A percentile compares a stretch with the other conserved stretches of the same genome.
Evolutionary conservation across 2,888 invertebrate species (phyloP).

Genomic region (Temnothorax unifasciatus): DNA sequence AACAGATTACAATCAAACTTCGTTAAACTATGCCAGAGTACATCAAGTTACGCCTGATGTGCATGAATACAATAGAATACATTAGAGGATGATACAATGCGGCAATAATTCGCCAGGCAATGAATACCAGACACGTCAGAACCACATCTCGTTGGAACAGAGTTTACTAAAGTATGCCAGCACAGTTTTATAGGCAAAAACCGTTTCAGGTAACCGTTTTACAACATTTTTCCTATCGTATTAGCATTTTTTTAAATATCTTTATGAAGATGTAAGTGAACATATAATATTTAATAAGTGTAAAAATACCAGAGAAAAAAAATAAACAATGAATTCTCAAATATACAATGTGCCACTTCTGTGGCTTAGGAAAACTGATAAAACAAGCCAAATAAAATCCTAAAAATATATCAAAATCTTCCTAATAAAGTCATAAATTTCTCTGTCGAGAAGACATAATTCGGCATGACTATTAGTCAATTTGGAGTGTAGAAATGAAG

Average conservation of each 20-base stretch:
- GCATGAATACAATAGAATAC: constrained; percentile 14
- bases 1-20: constrained; percentile 21
- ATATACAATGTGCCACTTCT: neutral
- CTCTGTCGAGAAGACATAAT: too few species aligned
- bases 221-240: neutral
- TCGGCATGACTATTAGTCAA: neutral
- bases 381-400: neutral
- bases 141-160: neutral
- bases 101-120: constrained; percentile 10
- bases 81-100: constrained; percentile 29
- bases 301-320: neutral
- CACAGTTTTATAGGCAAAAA: constrained; percentile 11
- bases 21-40: neutral
- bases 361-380: neutral
- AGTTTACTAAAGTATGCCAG: neutral
- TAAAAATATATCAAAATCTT: neutral
- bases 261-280: neutral
- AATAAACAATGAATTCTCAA: neutral
- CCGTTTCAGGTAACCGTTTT: neutral
- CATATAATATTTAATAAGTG: neutral
- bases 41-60: neutral
- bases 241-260: neutral
- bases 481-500: neutral
- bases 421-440: neutral
- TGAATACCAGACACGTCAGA: neutral